These are phyloP conservation scores for Erethizon dorsatum DNA, from an alignment of 2,797 vertebrate species.

Conservation along the genomic window DNA sequence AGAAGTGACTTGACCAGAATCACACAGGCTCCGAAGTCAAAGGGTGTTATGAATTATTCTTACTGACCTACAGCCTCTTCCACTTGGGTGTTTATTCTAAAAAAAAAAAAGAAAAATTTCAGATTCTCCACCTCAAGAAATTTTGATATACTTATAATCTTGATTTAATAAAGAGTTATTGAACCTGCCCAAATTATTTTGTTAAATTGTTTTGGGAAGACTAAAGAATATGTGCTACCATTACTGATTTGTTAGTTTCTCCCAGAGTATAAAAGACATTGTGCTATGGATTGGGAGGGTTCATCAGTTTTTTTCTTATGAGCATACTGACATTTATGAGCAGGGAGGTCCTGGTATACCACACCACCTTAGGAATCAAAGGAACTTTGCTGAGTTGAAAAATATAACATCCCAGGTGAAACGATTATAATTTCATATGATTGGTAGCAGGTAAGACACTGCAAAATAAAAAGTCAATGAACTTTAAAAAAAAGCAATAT, in stretches of 20 bases:
- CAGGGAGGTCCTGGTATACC: background rate
- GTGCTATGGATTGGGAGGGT: background rate
- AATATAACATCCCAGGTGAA: background rate
- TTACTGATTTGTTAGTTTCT: background rate
- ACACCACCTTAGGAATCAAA: background rate
- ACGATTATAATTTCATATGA: background rate
- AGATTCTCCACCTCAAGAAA: conserved; percentile 34
- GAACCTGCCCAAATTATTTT: conserved; percentile 9
- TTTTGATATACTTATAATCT: background rate
- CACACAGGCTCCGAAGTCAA: background rate
- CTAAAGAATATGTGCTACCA: conserved; percentile 33
- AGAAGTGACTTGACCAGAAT: background rate
- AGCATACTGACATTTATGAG: background rate
- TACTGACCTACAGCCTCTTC: background rate
- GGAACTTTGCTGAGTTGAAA: conserved; percentile 31
- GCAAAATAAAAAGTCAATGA: background rate
- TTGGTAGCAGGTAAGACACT: background rate
- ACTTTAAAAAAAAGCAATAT: background rate
- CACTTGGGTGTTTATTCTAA: background rate
- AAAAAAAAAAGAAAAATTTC: background rate
- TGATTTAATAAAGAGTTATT: conserved; percentile 30
- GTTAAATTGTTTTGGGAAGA: conserved; percentile 29
- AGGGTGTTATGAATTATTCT: background rate
- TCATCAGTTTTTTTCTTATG: background rate
- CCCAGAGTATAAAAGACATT: background rate